Conservation (phyloP, 2,888 invertebrate genomes). For the Agrotis clavis region DNA sequence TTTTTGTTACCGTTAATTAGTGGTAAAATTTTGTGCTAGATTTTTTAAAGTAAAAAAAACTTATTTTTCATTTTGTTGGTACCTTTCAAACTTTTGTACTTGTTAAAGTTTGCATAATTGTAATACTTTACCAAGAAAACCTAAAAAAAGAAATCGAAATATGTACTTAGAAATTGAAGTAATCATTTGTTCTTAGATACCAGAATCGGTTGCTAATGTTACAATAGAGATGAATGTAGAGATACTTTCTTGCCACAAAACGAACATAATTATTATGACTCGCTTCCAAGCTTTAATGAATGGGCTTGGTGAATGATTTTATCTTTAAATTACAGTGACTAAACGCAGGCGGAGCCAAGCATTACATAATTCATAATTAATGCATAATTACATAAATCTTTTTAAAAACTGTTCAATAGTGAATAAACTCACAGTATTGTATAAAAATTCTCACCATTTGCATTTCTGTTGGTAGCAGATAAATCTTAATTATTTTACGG, state of each 20-base stretch:
- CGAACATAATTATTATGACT: constrained; percentile 38
- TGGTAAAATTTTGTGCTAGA: constrained; percentile 49
- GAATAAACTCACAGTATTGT: constrained; percentile 62
- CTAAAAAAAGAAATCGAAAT: not conserved
- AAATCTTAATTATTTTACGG: constrained; percentile 63
- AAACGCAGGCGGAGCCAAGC: constrained; percentile 61
- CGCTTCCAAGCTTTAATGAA: constrained; percentile 47
- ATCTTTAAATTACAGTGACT: constrained; percentile 58
- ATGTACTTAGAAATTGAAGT: not conserved
- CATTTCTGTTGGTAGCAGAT: constrained; percentile 54
- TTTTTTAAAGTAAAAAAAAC: constrained; percentile 6
- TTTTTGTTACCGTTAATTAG: constrained; percentile 55
- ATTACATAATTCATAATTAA: constrained; percentile 58
- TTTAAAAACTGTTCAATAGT: constrained; percentile 54
- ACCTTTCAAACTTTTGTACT: not conserved
- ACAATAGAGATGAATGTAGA: constrained; percentile 34
- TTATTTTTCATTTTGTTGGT: not conserved
- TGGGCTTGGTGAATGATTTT: constrained; percentile 40
- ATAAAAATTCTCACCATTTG: constrained; percentile 62
- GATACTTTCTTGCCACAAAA: constrained; percentile 27
- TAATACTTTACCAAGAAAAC: not conserved
- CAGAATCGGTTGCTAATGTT: constrained; percentile 5
- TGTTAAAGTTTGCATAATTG: not conserved
- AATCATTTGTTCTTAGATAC: not conserved
- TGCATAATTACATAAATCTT: constrained; percentile 56